These are phyloP conservation scores for Trichonephila clavipes DNA, from an alignment of 1,140 invertebrate species.

Conservation along the genomic window DNA sequence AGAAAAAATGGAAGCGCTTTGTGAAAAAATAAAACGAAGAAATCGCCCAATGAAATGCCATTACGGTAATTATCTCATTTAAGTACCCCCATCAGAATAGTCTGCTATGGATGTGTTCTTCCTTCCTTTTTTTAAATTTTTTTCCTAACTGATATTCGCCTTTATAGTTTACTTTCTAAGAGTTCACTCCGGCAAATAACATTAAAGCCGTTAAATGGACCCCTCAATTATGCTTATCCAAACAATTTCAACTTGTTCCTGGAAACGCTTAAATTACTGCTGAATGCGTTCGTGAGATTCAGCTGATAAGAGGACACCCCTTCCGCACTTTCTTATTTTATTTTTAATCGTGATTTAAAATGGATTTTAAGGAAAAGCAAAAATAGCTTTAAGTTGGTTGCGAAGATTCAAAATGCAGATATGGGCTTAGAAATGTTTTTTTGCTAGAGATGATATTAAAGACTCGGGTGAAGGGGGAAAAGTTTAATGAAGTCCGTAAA, in stretches of 20 bases:
- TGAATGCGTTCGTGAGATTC: conserved; percentile 39
- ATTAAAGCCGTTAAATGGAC: conserved; percentile 70
- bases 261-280: conserved; percentile 44
- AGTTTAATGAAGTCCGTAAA: conserved; percentile 29
- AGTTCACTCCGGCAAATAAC: conserved; percentile 67
- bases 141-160: conserved; percentile 34
- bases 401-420: conserved; percentile 30
- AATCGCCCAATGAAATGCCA: conserved; percentile 71
- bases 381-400: conserved; percentile 24
- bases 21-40: conserved; percentile 41
- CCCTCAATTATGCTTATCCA: conserved; percentile 75
- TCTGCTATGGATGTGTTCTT: conserved; percentile 26
- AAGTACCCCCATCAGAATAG: conserved; percentile 60
- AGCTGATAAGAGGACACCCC: background rate
- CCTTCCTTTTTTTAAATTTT: background rate
- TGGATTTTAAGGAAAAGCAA: conserved; percentile 51
- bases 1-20: conserved; percentile 23
- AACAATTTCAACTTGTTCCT: conserved; percentile 69
- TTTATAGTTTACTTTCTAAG: conserved; percentile 67
- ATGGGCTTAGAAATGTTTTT: conserved; percentile 7
- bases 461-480: background rate
- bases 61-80: conserved; percentile 73
- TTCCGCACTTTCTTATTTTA: background rate
- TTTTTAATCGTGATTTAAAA: conserved; percentile 65
- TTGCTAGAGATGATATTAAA: background rate